Evolutionary conservation across 2,113 vertebrate genomes (phyloP), one percentile per base, ranked within the genome.

Genomic region (Menidia beryllina): DNA sequence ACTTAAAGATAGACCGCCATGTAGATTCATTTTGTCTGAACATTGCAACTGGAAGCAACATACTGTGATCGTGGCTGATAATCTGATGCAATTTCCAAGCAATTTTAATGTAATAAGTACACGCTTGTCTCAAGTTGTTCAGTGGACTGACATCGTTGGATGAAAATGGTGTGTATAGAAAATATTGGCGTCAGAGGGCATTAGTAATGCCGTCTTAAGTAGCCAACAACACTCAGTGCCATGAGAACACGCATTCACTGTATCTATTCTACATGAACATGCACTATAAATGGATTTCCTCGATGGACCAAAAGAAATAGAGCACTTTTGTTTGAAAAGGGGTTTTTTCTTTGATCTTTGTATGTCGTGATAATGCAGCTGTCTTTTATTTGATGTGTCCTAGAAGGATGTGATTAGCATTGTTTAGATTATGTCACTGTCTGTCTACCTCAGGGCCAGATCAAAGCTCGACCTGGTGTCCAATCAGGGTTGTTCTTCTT

Each of bases 361-460:
- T 90, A 89, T 91, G 88, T 91, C 78, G 88, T 92, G 86, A 91
- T 89, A 85, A 90, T 91, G 84, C 86, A 85, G 76, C 85, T 87
- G 90, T 91, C 83, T 91, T 90, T 91, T 84, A 88, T 91, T 92
- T 89, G 87, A 83, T 84, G 89, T 92, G 89, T 91, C 82, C 90
- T 90, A 89, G 77, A 88, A 88, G 86, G 87, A 86, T 90, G 89
- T 88, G 84, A 89, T 92, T 89, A 91, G 94, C 79, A 92, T 95
- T 84, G 88, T 94, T 93, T 90, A 93, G 87, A 94, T 95, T 93
- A 91, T 95, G 93, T 94, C 95, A 94, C 93, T 93, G 96, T 99
- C 95, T 93, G 96, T 99, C 97, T 99, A 99, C 97, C 97, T 99
- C 97, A 99, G 96, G 96, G 93, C 97, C 97, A 96, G 94, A 95